These are phyloP conservation scores for Tachina fera DNA, from an alignment of 2,888 invertebrate species.

Conservation along the genomic window DNA sequence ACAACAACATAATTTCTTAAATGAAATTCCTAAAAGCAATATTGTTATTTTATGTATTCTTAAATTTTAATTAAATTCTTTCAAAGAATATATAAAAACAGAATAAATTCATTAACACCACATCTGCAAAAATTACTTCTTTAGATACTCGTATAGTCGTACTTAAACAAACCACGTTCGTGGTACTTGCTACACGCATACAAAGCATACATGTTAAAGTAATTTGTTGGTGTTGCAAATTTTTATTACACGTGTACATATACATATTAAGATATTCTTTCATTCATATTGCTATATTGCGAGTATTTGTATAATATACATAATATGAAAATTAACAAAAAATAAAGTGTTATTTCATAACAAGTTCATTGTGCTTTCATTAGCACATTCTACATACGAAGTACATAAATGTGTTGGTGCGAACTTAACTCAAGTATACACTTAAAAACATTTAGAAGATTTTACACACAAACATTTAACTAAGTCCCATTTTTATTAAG, in stretches of 20 bases:
- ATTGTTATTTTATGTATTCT: not conserved
- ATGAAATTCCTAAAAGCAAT: not conserved
- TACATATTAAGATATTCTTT: not conserved
- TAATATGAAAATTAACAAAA: not conserved
- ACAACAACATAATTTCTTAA: too few species aligned
- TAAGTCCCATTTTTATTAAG: conserved; percentile 70
- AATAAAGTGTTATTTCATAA: conserved; percentile 8
- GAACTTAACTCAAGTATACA: conserved; percentile 25
- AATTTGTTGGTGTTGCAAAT: conserved; percentile 25
- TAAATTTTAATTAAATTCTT: conserved; percentile 9
- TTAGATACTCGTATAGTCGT: too few species aligned
- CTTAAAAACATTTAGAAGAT: conserved; percentile 44
- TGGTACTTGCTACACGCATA: not conserved
- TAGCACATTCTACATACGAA: not conserved
- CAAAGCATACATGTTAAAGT: not conserved
- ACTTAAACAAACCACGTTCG: not conserved
- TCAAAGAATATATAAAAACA: not conserved
- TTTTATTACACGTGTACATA: not conserved
- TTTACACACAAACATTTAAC: conserved; percentile 47
- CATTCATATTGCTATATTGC: not conserved
- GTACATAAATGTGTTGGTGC: conserved; percentile 14
- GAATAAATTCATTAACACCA: conserved; percentile 13
- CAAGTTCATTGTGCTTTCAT: conserved; percentile 20
- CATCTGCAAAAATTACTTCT: not conserved
- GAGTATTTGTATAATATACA: not conserved